These are phyloP conservation scores for Volucella inflata DNA, from an alignment of 2,888 invertebrate species.

Conservation along the genomic window DNA sequence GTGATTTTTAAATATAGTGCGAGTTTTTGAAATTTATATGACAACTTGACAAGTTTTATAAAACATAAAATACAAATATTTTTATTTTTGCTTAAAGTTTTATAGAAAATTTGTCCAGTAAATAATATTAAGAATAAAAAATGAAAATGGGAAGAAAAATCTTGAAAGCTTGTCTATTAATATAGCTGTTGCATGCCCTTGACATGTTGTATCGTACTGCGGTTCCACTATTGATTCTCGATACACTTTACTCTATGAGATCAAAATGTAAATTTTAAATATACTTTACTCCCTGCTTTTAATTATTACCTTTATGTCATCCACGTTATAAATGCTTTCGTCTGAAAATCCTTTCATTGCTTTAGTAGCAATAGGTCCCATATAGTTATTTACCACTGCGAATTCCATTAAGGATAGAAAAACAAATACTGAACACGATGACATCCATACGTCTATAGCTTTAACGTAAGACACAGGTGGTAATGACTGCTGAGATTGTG, in stretches of 20 bases:
- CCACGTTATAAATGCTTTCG: slow-evolving; percentile 90
- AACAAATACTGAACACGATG: slow-evolving; percentile 95
- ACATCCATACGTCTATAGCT: slow-evolving; percentile 97
- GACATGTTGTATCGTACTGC: slow-evolving; percentile 93
- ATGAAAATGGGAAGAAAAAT: slow-evolving; percentile 95
- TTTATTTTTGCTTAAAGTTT: slow-evolving; percentile 43
- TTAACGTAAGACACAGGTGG: slow-evolving; percentile 97
- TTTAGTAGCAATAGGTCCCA: slow-evolving; percentile 93
- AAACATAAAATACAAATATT: too few relatives aligned
- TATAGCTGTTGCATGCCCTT: slow-evolving; percentile 90
- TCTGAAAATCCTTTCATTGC: slow-evolving; percentile 96
- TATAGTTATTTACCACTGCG: slow-evolving; percentile 94
- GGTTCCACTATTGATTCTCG: slow-evolving; percentile 88
- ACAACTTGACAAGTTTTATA: too few relatives aligned
- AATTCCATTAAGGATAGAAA: slow-evolving; percentile 95
- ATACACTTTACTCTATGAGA: slow-evolving; percentile 84
- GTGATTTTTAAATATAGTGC: too few relatives aligned
- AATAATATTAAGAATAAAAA: slow-evolving; percentile 94
- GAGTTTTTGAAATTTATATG: too few relatives aligned
- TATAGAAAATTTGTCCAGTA: slow-evolving; percentile 94
- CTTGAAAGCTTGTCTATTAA: slow-evolving; percentile 94
- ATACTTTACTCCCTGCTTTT: slow-evolving; percentile 12
- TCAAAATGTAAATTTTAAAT: slow-evolving; percentile 38
- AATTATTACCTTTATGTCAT: slow-evolving; percentile 89
- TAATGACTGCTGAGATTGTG: slow-evolving; percentile 94